These are phyloP conservation scores for Microctenopoma steveboyesi DNA, from an alignment of 2,797 vertebrate species.

Conservation along the genomic window DNA sequence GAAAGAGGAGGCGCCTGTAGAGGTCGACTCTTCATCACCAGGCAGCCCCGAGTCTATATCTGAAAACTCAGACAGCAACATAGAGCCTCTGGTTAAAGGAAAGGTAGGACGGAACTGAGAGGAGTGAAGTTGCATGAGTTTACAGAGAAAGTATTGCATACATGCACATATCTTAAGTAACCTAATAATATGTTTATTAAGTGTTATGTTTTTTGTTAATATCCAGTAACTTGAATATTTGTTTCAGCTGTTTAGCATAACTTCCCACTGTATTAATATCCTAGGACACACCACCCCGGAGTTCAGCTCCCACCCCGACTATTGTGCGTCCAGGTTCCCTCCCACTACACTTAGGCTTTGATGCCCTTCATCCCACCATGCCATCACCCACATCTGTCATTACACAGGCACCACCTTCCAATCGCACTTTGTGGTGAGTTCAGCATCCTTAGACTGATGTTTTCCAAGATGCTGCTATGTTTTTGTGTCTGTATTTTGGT, in stretches of 20 bases:
- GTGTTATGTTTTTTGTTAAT: neutral
- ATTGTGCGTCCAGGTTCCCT: slow-evolving; percentile 96
- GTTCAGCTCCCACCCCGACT: slow-evolving; percentile 92
- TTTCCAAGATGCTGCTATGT: neutral
- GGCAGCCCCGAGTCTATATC: slow-evolving; percentile 87
- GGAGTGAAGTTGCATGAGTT: neutral
- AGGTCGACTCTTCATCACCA: slow-evolving; percentile 92
- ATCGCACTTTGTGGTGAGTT: slow-evolving; percentile 93
- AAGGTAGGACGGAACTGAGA: slow-evolving; percentile 65
- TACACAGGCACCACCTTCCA: slow-evolving; percentile 95
- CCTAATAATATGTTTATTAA: neutral
- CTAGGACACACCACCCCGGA: slow-evolving; percentile 87
- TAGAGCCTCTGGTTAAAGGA: slow-evolving; percentile 63
- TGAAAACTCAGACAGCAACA: slow-evolving; percentile 75
- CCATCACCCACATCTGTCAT: slow-evolving; percentile 98
- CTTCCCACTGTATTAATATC: slow-evolving; percentile 29
- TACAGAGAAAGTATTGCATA: neutral
- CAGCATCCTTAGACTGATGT: neutral
- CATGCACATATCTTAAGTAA: neutral
- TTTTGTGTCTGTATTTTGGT: neutral
- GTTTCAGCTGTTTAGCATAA: neutral
- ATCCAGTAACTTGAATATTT: neutral
- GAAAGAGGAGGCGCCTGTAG: slow-evolving; percentile 93
- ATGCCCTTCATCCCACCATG: slow-evolving; percentile 92
- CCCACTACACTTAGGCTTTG: slow-evolving; percentile 92